Conservation (phyloP, 2,888 invertebrate species). For the Cantharis flavilabris region DNA sequence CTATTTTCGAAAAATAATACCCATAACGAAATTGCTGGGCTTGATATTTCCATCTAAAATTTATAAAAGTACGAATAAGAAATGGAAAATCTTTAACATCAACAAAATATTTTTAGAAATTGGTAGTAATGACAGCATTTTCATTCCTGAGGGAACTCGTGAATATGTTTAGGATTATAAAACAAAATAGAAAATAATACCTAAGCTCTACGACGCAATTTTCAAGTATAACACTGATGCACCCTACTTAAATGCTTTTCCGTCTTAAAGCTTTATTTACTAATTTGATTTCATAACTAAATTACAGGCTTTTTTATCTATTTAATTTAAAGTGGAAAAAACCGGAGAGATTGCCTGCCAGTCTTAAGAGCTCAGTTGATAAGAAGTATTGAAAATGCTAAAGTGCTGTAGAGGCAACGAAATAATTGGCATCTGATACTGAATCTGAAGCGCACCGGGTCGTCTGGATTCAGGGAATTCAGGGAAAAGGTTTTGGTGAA, state of each 20-base stretch:
- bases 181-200: background rate
- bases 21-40: background rate
- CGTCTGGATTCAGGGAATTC: too few relatives aligned
- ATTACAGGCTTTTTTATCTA: too few relatives aligned
- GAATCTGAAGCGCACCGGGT: too few relatives aligned
- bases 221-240: background rate
- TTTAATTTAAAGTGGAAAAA: too few relatives aligned
- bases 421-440: too few relatives aligned
- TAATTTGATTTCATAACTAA: too few relatives aligned
- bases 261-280: too few relatives aligned
- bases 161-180: background rate
- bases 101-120: background rate
- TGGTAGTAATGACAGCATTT: background rate
- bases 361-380: too few relatives aligned
- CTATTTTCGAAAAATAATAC: background rate
- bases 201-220: background rate
- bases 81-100: background rate
- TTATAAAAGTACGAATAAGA: background rate
- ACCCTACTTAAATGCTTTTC: background rate
- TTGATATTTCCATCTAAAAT: background rate
- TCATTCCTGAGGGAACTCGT: background rate
- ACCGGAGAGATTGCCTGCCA: too few relatives aligned
- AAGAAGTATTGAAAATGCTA: too few relatives aligned
- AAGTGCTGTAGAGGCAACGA: too few relatives aligned
- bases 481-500: too few relatives aligned